Evolutionary conservation across 2,888 invertebrate genomes (phyloP), one percentile per base, ranked within the genome.

Genomic region (Polydrusus cervinus): DNA sequence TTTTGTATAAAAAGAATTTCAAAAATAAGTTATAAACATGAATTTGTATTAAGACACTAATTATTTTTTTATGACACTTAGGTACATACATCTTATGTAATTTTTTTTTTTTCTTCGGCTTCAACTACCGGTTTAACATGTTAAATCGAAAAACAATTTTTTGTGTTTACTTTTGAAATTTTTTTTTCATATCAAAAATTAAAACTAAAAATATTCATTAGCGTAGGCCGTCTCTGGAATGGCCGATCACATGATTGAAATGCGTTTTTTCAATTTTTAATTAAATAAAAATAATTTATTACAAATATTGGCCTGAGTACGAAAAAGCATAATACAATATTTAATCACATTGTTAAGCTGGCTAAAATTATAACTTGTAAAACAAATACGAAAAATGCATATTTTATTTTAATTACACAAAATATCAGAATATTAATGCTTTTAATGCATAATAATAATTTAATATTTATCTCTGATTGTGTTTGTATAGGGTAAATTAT

Each of bases 271-370:
- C 55, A 43, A 62, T 64, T 65, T 74, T 68, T 69, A 68, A 74
- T 74, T 57, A 45, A 74, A 74, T 74, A 64, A 69, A 69, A 64
- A 74, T 74, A 74, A 65, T 72, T 66, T 72, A 72, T 72, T 66
- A 62, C 72, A 70, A 70, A 70, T 70, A 51, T 70, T 62, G 51
- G 14, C 51, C 61, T 51, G 62, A 16, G 43, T n/a, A 57, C 40
- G 51, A 55, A 62, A 62, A 70, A 62, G 49, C 62, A 69, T 38
- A 70, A 51, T 51, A 61, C 40, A 38, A 51, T 51, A 51, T 70
- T 70, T 43, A 57, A 53, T 62, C 30, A 14, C 14, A 25, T 49
- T 47, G 49, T 64, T 47, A 64, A 64, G 34, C 64, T 11, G 47
- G 30, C 49, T 49, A 49, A 64, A 64, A 64, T 64, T 30, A 47